Evolutionary conservation across 2,797 vertebrate species (phyloP).

Genomic region (Notamacropus eugenii): DNA sequence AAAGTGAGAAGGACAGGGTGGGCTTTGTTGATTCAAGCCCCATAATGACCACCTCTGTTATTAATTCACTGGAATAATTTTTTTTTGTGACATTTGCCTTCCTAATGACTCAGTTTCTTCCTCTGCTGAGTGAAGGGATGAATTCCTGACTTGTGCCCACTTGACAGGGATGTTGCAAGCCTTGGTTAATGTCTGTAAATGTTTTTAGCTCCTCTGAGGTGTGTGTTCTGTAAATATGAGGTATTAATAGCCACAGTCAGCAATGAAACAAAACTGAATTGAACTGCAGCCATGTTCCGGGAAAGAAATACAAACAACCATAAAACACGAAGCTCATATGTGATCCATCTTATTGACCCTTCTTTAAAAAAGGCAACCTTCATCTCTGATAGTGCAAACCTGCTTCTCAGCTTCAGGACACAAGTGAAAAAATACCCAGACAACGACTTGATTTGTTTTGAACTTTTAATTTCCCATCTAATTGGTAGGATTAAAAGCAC

Average conservation of each 20-base stretch:
- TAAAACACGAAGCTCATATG: neutral
- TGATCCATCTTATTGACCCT: neutral
- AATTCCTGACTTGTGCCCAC: constrained; percentile 41
- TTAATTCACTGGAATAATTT: neutral
- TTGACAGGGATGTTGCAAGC: constrained; percentile 58
- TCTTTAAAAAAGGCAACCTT: constrained; percentile 31
- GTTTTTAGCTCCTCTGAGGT: constrained; percentile 71
- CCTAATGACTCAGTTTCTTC: constrained; percentile 51
- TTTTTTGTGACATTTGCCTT: constrained; percentile 6
- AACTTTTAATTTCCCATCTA: constrained; percentile 70
- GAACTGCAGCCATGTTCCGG: constrained; percentile 54
- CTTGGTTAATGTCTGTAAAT: constrained; percentile 73
- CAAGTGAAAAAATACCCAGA: constrained; percentile 47
- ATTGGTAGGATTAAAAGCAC: constrained; percentile 64
- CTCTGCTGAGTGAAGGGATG: constrained; percentile 38
- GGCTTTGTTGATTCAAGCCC: neutral
- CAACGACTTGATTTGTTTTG: constrained; percentile 48
- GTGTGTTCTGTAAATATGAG: constrained; percentile 72
- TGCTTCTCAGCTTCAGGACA: constrained; percentile 12
- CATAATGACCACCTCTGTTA: neutral
- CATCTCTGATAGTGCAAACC: neutral
- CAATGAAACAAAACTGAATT: constrained; percentile 59
- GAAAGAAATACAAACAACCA: constrained; percentile 52
- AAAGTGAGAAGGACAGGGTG: neutral
- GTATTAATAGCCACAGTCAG: constrained; percentile 65